phyloP scores from a whole-genome alignment of 2,113 vertebrate genomes.

The Heterochromis multidens region DNA sequence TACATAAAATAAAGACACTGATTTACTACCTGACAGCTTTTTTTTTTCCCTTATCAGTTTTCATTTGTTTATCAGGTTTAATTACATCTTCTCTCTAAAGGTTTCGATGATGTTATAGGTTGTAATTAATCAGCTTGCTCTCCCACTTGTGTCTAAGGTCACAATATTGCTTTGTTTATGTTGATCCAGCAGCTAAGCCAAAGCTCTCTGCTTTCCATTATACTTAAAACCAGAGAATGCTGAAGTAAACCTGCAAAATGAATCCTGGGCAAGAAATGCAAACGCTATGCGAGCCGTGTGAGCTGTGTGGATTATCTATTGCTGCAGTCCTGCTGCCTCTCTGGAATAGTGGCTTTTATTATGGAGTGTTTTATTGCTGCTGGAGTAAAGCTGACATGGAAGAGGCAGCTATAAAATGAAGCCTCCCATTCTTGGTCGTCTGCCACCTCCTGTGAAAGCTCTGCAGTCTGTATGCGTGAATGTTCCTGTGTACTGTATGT shows the following conservation, averaged over 20 bases:
- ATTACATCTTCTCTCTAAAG: slow-evolving; percentile 42
- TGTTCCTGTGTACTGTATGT: slow-evolving; percentile 39
- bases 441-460: slow-evolving; percentile 60
- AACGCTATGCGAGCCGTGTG: slow-evolving; percentile 48
- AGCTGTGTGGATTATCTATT: slow-evolving; percentile 75
- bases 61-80: slow-evolving; percentile 34
- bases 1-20: slow-evolving; percentile 3
- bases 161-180: slow-evolving; percentile 44
- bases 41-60: slow-evolving; percentile 25
- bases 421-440: slow-evolving; percentile 58
- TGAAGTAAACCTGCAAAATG: slow-evolving; percentile 64
- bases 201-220: slow-evolving; percentile 51
- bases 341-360: slow-evolving; percentile 73
- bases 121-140: slow-evolving; percentile 52
- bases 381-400: slow-evolving; percentile 74
- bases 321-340: slow-evolving; percentile 67
- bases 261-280: slow-evolving; percentile 65
- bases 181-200: slow-evolving; percentile 45
- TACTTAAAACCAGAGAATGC: slow-evolving; percentile 39
- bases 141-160: slow-evolving; percentile 44
- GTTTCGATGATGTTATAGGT: slow-evolving; percentile 45
- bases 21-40: slow-evolving; percentile 9
- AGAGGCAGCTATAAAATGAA: slow-evolving; percentile 75
- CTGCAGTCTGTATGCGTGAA: slow-evolving; percentile 38
- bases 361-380: slow-evolving; percentile 79